Evolutionary conservation across 2,888 invertebrate species (phyloP), one percentile per base, ranked within the genome.

Genomic region (Amiota communis): DNA sequence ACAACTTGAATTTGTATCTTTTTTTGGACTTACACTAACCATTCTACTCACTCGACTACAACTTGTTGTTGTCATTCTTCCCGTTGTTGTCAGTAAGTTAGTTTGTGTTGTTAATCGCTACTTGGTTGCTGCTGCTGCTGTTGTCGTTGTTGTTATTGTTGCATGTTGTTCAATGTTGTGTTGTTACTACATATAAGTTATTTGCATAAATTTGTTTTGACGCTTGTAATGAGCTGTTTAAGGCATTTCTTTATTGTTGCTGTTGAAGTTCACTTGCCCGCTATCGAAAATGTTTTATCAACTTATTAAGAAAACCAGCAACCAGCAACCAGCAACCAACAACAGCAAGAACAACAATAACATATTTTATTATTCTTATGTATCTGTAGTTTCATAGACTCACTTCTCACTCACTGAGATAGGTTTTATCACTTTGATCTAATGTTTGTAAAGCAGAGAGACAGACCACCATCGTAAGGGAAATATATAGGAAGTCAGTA

Each of bases 141-240:
- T 11, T 65, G 23, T n/a, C 63, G 59, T 70, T 69, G 68, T 49
- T 75, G 70, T 53, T 57, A 61, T 61, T 59, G 47, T 77, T 70
- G 78, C 77, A 20, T 20, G 68, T 23, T 17, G 10, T 46, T 53
- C 53, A 8, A 23, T 46, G 17, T 23, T 64, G 64, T 23, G 36
- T 36, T 36, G 36, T 36, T 36, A 36, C 36, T 36, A n/a, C n/a
- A n/a, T n/a, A 36, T 36, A 23, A 68, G 72, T 67, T 84, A 86
- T 88, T 86, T 85, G 85, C 87, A 88, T 88, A 87, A 87, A 88
- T 87, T 88, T 87, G 86, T 87, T 87, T 86, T 85, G 87, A 86
- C 81, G 85, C 86, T 82, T 86, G 88, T 87, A 87, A 87, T 87
- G 87, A 87, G 87, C 81, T 81, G 48, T 65, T 85, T 81, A 81